Evolutionary conservation across 2,113 vertebrate species (phyloP).

Genomic region (Microtus richardsoni): DNA sequence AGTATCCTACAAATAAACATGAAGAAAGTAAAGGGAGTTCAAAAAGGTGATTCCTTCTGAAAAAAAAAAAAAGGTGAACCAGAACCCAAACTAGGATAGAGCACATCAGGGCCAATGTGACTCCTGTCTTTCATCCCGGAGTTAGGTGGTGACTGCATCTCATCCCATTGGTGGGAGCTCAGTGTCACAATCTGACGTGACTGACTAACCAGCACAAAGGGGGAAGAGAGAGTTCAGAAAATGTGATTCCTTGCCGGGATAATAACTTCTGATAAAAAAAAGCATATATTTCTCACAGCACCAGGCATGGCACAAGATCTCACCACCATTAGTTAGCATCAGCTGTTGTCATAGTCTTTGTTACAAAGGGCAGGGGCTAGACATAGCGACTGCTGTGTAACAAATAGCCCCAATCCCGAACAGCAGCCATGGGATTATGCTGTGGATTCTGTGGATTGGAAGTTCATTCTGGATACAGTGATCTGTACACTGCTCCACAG

Average conservation of each 20-base stretch:
- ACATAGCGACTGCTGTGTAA: conserved; percentile 17
- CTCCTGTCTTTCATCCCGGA: neutral
- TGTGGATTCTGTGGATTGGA: neutral
- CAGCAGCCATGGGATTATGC: neutral
- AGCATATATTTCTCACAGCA: neutral
- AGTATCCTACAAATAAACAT: neutral
- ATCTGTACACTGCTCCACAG: neutral
- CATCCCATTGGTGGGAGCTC: neutral
- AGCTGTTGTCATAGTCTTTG: neutral
- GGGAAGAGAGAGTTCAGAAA: neutral
- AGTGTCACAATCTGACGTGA: neutral
- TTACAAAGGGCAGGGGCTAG: neutral
- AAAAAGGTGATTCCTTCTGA: neutral
- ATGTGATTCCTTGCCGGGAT: neutral
- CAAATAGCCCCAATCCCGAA: conserved; percentile 12
- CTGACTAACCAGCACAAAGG: neutral
- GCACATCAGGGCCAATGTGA: neutral
- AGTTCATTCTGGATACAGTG: neutral
- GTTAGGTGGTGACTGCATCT: neutral
- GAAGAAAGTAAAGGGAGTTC: neutral
- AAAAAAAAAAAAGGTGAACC: neutral
- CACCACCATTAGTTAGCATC: neutral
- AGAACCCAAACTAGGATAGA: neutral
- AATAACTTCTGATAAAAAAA: neutral
- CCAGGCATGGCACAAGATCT: neutral